Base-by-base conservation (phyloP, 1,140 invertebrate genomes). In the Scaptodrosophila lebanonensis region DNA sequence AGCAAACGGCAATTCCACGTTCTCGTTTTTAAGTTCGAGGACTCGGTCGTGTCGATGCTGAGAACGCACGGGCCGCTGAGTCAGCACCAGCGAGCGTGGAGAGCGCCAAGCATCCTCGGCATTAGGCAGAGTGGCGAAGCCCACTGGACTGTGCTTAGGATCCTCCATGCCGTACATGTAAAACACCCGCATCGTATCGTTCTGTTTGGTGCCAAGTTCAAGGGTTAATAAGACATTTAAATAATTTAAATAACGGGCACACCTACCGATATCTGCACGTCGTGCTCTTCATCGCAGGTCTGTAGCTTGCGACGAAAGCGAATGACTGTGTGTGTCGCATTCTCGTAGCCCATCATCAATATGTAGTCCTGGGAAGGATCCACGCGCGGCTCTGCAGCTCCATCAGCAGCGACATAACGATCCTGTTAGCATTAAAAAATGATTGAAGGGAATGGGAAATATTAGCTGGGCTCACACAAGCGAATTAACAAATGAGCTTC, bases 311-410 rank as follows among this genome's bases (percentile, higher is more conserved):
- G 85, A 22, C 88, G 88, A 83, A 92, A 92, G 60, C 90, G 85
- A 20, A 92, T 85, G 20, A 91, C 90, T 5, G 91, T 92, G 79
- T 92, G 91, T 38, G 91, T 92, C 58, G 89, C 89, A 75, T 92
- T 92, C 86, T 92, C 90, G 69, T 90, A 90, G 22, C 91, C 91
- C 35, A 89, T 85, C 50, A 92, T 88, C 52, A 92, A 87, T 63
- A 89, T 88, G 73, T 91, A 91, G 84, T 92, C 91, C 75, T 92
- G 91, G 62, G 90, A 91, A 20, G 88, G 87, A 86, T 92, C 91
- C 67, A 91, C 88, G 66, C 90, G 86, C 9, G 91, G 91, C 60
- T 90, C 89, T 59, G 87, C 53, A 68, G 85, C 83, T 39, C 71
- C 65, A 15, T 82, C 87, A 30, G 84, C 87, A 70, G 89, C 88